These are phyloP conservation scores for Riparia riparia DNA, from an alignment of 2,113 vertebrate genomes.

Conservation along the genomic window DNA sequence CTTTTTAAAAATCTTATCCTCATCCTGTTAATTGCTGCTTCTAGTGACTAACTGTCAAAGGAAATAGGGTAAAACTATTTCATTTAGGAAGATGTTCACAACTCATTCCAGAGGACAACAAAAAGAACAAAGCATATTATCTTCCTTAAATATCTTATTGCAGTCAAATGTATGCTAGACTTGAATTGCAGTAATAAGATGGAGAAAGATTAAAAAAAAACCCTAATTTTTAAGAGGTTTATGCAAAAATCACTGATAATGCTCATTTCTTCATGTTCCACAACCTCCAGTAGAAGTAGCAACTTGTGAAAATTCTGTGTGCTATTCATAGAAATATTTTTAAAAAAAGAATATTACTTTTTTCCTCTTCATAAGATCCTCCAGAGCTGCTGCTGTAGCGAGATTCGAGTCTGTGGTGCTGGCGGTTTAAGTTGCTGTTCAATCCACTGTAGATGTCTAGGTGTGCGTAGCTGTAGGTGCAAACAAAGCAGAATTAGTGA, in stretches of 20 bases:
- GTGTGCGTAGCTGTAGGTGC: constrained; percentile 84
- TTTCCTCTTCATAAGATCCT: constrained; percentile 98
- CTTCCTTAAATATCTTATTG: neutral
- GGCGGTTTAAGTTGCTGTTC: constrained; percentile 93
- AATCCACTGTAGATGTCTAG: constrained; percentile 93
- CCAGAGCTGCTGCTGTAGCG: constrained; percentile 99
- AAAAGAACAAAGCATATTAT: neutral
- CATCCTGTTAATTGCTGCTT: neutral
- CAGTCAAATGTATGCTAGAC: neutral
- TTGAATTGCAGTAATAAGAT: neutral
- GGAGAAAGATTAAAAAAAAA: rapidly evolving
- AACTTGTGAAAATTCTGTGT: neutral
- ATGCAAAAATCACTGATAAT: neutral
- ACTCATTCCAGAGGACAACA: neutral
- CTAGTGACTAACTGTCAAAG: neutral
- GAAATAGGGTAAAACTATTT: neutral
- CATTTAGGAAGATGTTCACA: neutral
- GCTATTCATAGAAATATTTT: neutral
- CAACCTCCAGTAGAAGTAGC: neutral
- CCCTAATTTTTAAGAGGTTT: neutral
- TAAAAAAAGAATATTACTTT: constrained; percentile 80
- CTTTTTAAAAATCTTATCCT: neutral
- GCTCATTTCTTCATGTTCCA: neutral
- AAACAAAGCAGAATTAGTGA: neutral
- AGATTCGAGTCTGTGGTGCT: constrained; percentile 96